Evolutionary conservation across 2,888 invertebrate species (phyloP), one percentile per base, ranked within the genome.

Genomic region (Gandaritis pyraliata): DNA sequence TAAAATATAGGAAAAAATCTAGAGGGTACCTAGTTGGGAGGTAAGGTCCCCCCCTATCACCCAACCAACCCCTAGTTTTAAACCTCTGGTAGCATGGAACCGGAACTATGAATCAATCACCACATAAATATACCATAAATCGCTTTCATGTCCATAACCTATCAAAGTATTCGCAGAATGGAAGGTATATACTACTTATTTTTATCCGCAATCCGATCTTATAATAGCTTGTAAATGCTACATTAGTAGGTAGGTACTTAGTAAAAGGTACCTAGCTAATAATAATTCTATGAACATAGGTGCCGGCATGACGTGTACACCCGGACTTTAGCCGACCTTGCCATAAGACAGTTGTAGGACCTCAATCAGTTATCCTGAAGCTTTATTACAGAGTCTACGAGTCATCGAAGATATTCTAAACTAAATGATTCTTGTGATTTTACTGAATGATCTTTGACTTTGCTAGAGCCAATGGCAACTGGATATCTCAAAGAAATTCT

Each of bases 181-280:
- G 16, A 16, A 43, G 33, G 33, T 33, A 8, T n/a, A n/a, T n/a
- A n/a, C n/a, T 6, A 29, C 29, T 45, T 11, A 18, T 45, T 23
- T 46, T 46, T 46, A 46, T 46, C 46, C 46, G 45, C 45, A 45
- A 45, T 45, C 45, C 45, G 16, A 41, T 41, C 8, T 13, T 41
- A 15, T 18, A 15, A 45, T 45, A 45, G 16, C 18, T 23, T 10
- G 45, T 12, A 29, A 29, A 29, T 29, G 29, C 6, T 29, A 29
- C 29, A 29, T 29, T 29, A 16, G 18, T 45, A 15, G 15, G 45
- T 45, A 45, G 4, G 11, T 45, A 23, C 45, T 45, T 23, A 16
- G 18, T 41, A 8, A n/a, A n/a, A n/a, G n/a, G n/a, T n/a, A 41
- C 41, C 8, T 41, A 13, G 15, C 8, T 13, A 15, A 13, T 41